Base-by-base conservation (phyloP, 2,797 vertebrate species). In the Otolemur crassicaudatus region DNA sequence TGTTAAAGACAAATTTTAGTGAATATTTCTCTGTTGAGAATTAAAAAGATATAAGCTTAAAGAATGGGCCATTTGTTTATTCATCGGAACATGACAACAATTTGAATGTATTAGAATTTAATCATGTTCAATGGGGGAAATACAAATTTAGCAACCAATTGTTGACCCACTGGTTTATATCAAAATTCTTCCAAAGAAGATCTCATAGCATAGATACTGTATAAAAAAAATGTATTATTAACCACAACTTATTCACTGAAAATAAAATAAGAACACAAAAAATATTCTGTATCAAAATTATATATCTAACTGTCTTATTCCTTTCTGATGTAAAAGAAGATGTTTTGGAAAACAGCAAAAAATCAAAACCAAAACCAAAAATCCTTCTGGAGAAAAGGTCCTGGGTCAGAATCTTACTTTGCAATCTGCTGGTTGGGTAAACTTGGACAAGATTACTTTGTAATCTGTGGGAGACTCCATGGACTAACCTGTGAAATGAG, bases 11-110 rank as follows among this genome's bases (percentile, higher is more conserved):
- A 60, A 91, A 96, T 34, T 49, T n/a, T 49, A 95, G 46, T 53
- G 87, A 96, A 97, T 98, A 83, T 89, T 97, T 27, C 76, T 97
- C 65, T 87, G 14, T 27, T 84, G 65, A 83, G 80, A 85, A 96
- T 91, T 82, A 80, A 96, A 95, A 61, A 96, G 97, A 77, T 4
- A 90, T 60, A 1, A 61, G 7, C 83, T 97, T 97, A 94, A 84
- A 90, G 80, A 96, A 96, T 69, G 82, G 70, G 34, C 75, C 37
- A 94, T 95, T 87, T 95, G 20, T n/a, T 76, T 94, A 72, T 84
- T 98, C 92, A 98, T 93, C 25, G 70, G 72, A 81, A 95, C n/a
- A 92, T 70, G 65, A 94, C 98, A 98, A 97, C 46, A 94, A 94
- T 91, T 73, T 75, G 5, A 17, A 46, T 23, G 11, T 94, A 96